Conservation (phyloP, 37 sponge, comb jelly and placozoan species). For the Mnemiopsis leidyi region DNA sequence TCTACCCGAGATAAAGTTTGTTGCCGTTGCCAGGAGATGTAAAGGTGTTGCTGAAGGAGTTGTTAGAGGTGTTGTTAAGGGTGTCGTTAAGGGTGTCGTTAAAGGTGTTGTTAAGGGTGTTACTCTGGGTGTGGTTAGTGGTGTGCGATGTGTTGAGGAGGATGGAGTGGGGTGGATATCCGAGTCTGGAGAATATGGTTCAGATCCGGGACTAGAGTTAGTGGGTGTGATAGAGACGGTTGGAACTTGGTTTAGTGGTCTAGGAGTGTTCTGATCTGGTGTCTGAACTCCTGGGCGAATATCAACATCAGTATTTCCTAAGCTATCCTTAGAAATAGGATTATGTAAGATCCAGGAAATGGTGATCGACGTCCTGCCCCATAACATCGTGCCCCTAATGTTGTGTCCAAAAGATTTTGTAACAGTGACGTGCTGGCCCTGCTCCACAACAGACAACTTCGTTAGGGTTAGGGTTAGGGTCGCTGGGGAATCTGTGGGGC, state of each 20-base stretch:
- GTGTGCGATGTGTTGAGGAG: background rate
- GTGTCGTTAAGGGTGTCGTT: background rate
- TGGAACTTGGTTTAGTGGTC: background rate
- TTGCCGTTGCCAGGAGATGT: background rate
- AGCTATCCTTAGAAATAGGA: too few relatives aligned
- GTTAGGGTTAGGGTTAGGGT: too few relatives aligned
- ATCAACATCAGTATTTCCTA: too few relatives aligned
- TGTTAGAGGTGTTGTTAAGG: background rate
- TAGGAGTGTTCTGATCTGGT: too few relatives aligned
- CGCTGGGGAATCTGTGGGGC: too few relatives aligned
- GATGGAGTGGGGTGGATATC: background rate
- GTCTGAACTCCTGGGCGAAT: too few relatives aligned
- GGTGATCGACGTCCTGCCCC: too few relatives aligned
- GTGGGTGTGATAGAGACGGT: background rate
- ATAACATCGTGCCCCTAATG: too few relatives aligned
- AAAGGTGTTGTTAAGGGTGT: constrained; percentile 19
- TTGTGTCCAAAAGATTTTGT: too few relatives aligned
- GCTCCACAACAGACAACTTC: too few relatives aligned
- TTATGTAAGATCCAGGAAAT: too few relatives aligned
- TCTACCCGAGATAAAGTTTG: background rate
- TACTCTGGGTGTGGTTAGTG: background rate
- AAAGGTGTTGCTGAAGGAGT: background rate
- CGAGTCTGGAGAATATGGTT: background rate
- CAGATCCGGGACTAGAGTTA: background rate
- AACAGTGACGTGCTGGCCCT: too few relatives aligned